Base-by-base conservation (phyloP, 2,888 invertebrate species). In the Aporophyla lueneburgensis region DNA sequence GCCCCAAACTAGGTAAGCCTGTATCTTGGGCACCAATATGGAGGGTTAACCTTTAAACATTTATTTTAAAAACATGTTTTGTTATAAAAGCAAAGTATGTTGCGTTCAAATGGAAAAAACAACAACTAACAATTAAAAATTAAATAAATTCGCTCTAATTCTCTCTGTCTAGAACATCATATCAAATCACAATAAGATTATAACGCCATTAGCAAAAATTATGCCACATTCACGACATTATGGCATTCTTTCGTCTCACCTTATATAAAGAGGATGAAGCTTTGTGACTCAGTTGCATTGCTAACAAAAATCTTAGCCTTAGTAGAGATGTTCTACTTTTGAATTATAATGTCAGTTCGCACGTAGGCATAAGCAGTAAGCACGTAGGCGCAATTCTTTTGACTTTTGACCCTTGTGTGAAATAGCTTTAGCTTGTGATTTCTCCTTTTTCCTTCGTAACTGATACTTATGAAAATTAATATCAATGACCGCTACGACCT, bases 201-300 rank as follows among this genome's bases (percentile, higher is more conserved):
- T n/a, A 14, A 24, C 14, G 24, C 24, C 14, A 14, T 24, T 56
- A 14, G 2, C 24, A 14, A 14, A 24, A 24, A 12, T 0, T 56
- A 24, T 56, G 2, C 2, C 24, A 56, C 14, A 24, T 24, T 56
- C 12, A 54, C 33, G 33, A 33, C 54, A 5, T 54, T 54, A n/a
- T n/a, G 54, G 10, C n/a, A 54, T 54, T 10, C 54, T 54, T 54
- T 24, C 12, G 54, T n/a, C 5, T n/a, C 12, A n/a, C n/a, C 54
- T 54, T n/a, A 19, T 46, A 46, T 10, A 46, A 46, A 10, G 69
- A 81, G 73, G 71, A 53, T 61, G 65, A 40, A 33, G 46, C 19
- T 56, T 49, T 53, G 27, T 80, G 71, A 84, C 27, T 78, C 77
- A 76, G 70, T n/a, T 77, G 46, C 54, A 75, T 62, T 70, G 12